Base-by-base conservation (phyloP, 1,140 invertebrate species). In the Conopomorpha cramerella region DNA sequence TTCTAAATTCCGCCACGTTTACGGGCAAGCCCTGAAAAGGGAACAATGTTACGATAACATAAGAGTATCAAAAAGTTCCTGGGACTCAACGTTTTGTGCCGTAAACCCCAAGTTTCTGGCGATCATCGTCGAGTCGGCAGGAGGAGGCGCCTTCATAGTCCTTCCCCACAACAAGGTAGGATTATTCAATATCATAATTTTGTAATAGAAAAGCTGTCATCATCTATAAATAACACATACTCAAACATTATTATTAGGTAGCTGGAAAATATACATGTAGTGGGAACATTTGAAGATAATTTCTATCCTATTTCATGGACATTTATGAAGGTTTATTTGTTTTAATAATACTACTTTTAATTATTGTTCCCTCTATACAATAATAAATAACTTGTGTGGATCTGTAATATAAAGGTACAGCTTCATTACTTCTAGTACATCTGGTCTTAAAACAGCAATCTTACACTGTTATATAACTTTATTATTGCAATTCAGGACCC, bases 21-120 rank as follows among this genome's bases (percentile, higher is more conserved):
- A 96, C 81, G 98, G 96, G 49, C 92, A 96, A 59, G 86, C 93
- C 34, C 77, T 96, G 43, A 99, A 99, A 80, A 85, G 94, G 63
- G 96, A 99, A 71, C 91, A 98, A 81, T 99, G 97, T 80, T 99
- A 98, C 80, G 96, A 99, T 79, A 97, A 98, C 77, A 95, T 99
- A 63, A 83, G 96, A 59, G 95, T 99, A 29, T 98, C 96, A 12
- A 98, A 98, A 76, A 96, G 92, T 65, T 96, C 94, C 26, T 97
- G 95, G 94, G 98, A 99, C 76, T 96, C 95, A 30, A 96, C 93
- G 37, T 99, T 98, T 74, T 99, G 96, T 83, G 91, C 93, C 45
- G 96, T 99, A 45, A 99, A 99, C 81, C 96, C 97, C 12, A 99
- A 99, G 79, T 99, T 98, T 79, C 81, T 99, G 49, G 98, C 98